These are phyloP conservation scores for Eupleurogrammus muticus DNA, from an alignment of 2,797 vertebrate species.

Conservation along the genomic window DNA sequence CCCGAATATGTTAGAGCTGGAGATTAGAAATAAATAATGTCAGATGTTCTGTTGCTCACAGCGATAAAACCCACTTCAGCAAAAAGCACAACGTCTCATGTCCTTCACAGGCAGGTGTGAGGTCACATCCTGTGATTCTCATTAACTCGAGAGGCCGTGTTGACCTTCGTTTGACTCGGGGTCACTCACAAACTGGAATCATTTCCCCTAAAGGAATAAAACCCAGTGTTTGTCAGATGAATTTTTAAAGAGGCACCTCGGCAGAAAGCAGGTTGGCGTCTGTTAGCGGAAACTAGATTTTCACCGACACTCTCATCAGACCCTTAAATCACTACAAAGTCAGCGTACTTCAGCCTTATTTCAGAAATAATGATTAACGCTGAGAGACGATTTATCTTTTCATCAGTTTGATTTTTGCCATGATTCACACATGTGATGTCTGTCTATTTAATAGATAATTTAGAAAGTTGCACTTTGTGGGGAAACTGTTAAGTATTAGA, in stretches of 20 bases:
- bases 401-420: no score
- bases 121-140: slow-evolving; percentile 11
- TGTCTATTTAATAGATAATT: no score
- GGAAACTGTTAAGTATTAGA: no score
- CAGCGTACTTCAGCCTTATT: no score
- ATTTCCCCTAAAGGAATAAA: slow-evolving; percentile 16
- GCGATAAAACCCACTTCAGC: background rate
- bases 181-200: slow-evolving; percentile 7
- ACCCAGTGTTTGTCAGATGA: background rate
- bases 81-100: background rate
- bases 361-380: no score
- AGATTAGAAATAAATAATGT: background rate
- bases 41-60: background rate
- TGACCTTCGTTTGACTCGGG: background rate
- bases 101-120: background rate
- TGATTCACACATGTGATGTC: no score
- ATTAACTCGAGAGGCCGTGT: slow-evolving; percentile 2
- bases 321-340: no score
- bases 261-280: no score
- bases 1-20: background rate
- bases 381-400: no score
- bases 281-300: no score
- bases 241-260: background rate
- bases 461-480: no score
- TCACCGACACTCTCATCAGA: no score